These are phyloP conservation scores for Limnephilus auricula DNA, from an alignment of 2,888 invertebrate species.

Conservation along the genomic window DNA sequence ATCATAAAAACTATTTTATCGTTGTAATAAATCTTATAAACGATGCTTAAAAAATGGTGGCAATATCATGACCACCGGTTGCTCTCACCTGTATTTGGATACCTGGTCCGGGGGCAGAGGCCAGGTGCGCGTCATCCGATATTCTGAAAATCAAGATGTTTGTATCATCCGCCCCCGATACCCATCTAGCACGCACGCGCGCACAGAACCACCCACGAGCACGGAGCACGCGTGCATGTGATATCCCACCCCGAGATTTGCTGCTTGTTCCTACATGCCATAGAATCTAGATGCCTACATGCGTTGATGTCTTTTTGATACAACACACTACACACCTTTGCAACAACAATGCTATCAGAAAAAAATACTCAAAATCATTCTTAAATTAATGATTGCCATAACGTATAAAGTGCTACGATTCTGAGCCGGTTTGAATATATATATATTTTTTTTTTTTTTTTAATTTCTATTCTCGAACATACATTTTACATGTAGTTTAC, in stretches of 20 bases:
- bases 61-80: background rate
- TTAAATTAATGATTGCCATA: background rate
- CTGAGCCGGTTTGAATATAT: background rate
- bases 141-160: constrained; percentile 42
- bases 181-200: constrained; percentile 28
- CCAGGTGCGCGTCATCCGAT: constrained; percentile 44
- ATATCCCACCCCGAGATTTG: constrained; percentile 3
- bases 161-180: constrained; percentile 32
- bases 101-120: background rate
- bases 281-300: background rate
- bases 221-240: background rate
- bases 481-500: no score
- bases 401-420: background rate
- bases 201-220: constrained; percentile 38
- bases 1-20: background rate
- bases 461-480: no score
- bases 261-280: background rate
- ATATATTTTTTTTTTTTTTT: no score
- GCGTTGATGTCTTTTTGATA: constrained; percentile 12
- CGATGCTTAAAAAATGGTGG: background rate
- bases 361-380: background rate
- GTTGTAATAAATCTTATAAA: background rate
- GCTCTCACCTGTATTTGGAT: background rate
- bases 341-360: background rate
- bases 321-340: no score